Percentiles rank a stretch among this genome's conserved stretches.
phyloP scores from a whole-genome alignment of 2,113 vertebrate species.

The Chionis minor region DNA sequence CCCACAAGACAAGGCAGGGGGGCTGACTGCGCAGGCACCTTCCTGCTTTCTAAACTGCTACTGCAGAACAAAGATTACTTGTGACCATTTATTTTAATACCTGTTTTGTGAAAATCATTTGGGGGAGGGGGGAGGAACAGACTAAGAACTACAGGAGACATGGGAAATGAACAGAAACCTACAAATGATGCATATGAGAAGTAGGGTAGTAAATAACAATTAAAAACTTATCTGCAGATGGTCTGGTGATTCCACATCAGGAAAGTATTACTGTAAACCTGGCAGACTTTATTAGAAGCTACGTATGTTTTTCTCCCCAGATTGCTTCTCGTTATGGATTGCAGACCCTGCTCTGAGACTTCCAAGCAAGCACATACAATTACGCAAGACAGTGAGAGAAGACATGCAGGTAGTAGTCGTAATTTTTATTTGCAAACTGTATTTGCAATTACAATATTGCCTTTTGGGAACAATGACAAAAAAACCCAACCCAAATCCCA shows the following conservation, averaged over 20 bases:
- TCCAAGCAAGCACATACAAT: background rate
- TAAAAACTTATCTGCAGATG: background rate
- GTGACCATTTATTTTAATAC: background rate
- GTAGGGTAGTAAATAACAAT: background rate
- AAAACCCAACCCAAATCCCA: background rate
- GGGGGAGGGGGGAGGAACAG: fast-evolving
- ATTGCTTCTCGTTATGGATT: background rate
- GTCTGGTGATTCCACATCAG: background rate
- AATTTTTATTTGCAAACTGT: constrained; percentile 36
- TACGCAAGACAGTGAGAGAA: background rate
- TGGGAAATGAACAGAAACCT: background rate
- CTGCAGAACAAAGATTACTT: background rate
- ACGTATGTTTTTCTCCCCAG: background rate
- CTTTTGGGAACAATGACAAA: background rate
- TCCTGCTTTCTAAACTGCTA: background rate
- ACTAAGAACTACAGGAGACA: background rate
- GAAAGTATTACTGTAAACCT: background rate
- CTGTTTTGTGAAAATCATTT: background rate
- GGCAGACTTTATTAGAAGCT: background rate
- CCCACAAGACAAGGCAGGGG: background rate
- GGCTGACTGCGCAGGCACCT: background rate
- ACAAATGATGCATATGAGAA: background rate
- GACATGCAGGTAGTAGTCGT: background rate
- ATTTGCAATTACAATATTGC: background rate
- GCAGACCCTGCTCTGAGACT: background rate